phyloP scores from a whole-genome alignment of 2,888 invertebrate genomes.

The Herminia tarsipennalis region DNA sequence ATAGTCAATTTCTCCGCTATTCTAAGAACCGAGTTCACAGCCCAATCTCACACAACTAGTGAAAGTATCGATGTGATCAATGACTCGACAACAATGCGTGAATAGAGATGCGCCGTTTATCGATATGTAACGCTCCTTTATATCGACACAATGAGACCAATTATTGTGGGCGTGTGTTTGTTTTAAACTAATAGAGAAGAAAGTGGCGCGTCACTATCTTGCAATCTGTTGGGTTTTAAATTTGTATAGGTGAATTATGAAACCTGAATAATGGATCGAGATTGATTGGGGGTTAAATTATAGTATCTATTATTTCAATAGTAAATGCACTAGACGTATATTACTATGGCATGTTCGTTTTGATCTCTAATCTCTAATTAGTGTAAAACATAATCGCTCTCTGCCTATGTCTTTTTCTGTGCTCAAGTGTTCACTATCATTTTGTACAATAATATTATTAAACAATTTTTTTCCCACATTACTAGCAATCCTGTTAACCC shows the following conservation, averaged over 20 bases:
- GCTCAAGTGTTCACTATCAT: no score
- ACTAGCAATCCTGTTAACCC: no score
- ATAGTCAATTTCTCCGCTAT: neutral
- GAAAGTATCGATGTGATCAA: conserved; percentile 46
- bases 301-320: no score
- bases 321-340: no score
- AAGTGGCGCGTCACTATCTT: conserved; percentile 1
- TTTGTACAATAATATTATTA: no score
- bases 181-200: conserved; percentile 16
- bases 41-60: conserved; percentile 24
- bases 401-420: no score
- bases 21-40: conserved; percentile 1
- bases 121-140: conserved; percentile 29
- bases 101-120: conserved; percentile 39
- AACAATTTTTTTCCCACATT: no score
- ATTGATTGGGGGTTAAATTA: no score
- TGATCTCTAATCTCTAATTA: no score
- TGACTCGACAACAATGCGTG: conserved; percentile 35
- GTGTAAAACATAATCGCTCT: no score
- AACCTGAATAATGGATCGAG: no score
- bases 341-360: no score
- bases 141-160: conserved; percentile 12
- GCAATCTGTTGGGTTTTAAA: neutral
- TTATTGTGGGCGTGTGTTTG: conserved; percentile 33
- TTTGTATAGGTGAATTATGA: neutral